Evolutionary conservation across 2,113 vertebrate species (phyloP).

Genomic region (Rhinopomastus cyanomelas): DNA sequence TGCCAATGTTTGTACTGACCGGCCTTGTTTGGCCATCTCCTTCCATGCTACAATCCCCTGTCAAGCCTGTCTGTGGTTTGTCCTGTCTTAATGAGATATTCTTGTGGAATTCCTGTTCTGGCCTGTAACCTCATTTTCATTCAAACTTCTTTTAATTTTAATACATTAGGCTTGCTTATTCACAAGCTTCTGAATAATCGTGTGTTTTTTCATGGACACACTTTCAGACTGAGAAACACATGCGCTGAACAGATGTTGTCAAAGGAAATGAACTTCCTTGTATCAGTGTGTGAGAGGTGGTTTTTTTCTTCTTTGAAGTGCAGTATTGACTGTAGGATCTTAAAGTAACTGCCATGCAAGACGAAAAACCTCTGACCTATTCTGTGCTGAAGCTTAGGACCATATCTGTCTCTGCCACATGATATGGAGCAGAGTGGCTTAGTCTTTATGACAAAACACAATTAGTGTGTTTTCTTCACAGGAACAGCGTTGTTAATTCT

Average conservation of each 20-base stretch:
- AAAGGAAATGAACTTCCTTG: not conserved
- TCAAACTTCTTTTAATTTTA: not conserved
- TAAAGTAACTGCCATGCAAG: not conserved
- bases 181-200: not conserved
- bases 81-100: not conserved
- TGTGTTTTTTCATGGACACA: not conserved
- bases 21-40: not conserved
- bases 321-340: not conserved
- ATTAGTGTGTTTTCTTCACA: not conserved
- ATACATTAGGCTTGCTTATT: not conserved
- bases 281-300: too few relatives aligned
- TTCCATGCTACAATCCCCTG: not conserved
- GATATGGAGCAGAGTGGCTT: not conserved
- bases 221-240: not conserved
- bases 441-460: not conserved
- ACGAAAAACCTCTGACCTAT: not conserved
- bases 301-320: not conserved
- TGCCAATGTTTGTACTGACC: not conserved
- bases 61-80: not conserved
- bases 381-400: not conserved
- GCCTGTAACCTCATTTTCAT: not conserved
- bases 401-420: not conserved
- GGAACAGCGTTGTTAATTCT: not conserved
- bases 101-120: not conserved
- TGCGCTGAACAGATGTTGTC: not conserved